phyloP scores from a whole-genome alignment of 2,797 vertebrate species.

The Lateolabrax maculatus region DNA sequence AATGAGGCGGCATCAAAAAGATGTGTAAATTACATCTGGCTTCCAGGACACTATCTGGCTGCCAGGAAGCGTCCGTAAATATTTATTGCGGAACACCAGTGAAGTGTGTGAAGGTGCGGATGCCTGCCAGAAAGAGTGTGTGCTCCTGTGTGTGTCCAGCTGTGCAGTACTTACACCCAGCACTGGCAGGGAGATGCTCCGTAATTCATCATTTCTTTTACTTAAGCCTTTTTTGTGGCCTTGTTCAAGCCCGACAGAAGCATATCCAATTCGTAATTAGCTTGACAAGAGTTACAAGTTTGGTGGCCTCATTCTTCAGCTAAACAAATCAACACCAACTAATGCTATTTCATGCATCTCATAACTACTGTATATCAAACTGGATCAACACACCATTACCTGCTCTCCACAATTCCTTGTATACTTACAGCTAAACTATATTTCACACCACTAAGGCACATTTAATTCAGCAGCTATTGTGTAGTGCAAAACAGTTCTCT shows the following conservation, averaged over 20 bases:
- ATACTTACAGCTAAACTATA: not conserved
- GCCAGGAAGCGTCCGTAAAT: conserved; percentile 82
- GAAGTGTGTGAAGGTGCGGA: conserved; percentile 77
- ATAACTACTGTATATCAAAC: conserved; percentile 17
- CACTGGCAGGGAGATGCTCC: conserved; percentile 58
- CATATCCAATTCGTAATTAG: conserved; percentile 67
- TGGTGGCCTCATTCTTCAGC: conserved; percentile 42
- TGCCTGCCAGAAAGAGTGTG: conserved; percentile 74
- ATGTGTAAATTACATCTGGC: conserved; percentile 82
- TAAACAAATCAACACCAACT: conserved; percentile 36
- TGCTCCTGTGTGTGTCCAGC: conserved; percentile 70
- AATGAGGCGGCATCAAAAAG: conserved; percentile 79
- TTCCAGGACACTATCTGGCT: conserved; percentile 77
- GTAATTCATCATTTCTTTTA: conserved; percentile 73
- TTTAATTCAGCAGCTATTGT: too few species aligned
- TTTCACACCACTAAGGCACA: not conserved
- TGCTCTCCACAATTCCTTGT: not conserved
- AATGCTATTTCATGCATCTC: conserved; percentile 34
- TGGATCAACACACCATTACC: not conserved
- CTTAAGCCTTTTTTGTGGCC: conserved; percentile 58
- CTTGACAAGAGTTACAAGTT: conserved; percentile 61
- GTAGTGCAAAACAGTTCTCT: not conserved
- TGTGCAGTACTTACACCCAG: conserved; percentile 60
- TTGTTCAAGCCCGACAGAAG: conserved; percentile 66
- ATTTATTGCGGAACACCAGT: conserved; percentile 84